These are phyloP conservation scores for Leptosomus discolor DNA, from an alignment of 2,113 vertebrate species.

Conservation along the genomic window DNA sequence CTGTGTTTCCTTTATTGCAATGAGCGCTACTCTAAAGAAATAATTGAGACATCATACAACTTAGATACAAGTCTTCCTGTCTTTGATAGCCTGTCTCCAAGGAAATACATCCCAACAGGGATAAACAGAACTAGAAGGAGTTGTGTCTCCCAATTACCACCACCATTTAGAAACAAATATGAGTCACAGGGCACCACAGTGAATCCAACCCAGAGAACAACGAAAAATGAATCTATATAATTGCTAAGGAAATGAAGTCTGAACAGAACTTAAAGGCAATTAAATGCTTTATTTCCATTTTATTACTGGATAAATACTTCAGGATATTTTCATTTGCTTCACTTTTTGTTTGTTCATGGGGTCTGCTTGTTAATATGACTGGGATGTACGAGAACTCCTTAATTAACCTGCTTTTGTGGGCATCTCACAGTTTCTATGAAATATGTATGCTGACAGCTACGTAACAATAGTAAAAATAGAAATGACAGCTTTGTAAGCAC, in stretches of 20 bases:
- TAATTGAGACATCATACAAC: not conserved
- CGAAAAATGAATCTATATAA: not conserved
- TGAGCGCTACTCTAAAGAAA: not conserved
- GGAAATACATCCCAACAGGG: not conserved
- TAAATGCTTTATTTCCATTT: constrained; percentile 48
- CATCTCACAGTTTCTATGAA: not conserved
- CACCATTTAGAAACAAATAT: not conserved
- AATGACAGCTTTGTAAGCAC: constrained; percentile 11
- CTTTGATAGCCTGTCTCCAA: not conserved
- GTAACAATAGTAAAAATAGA: constrained; percentile 19
- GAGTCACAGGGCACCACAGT: not conserved
- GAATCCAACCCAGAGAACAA: not conserved
- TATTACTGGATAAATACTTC: constrained; percentile 38
- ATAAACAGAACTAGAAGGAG: not conserved
- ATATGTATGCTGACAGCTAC: not conserved
- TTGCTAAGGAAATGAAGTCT: constrained; percentile 14
- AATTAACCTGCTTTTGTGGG: constrained; percentile 63
- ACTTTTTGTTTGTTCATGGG: constrained; percentile 22
- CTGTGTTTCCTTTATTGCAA: not conserved
- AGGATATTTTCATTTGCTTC: constrained; percentile 38
- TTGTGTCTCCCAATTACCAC: constrained; percentile 13
- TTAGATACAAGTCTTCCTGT: not conserved
- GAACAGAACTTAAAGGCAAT: constrained; percentile 53
- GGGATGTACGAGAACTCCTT: constrained; percentile 20
- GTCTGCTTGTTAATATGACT: constrained; percentile 18